These are phyloP conservation scores for Drosophila suboccidentalis DNA, from an alignment of 2,888 invertebrate genomes.

Conservation along the genomic window DNA sequence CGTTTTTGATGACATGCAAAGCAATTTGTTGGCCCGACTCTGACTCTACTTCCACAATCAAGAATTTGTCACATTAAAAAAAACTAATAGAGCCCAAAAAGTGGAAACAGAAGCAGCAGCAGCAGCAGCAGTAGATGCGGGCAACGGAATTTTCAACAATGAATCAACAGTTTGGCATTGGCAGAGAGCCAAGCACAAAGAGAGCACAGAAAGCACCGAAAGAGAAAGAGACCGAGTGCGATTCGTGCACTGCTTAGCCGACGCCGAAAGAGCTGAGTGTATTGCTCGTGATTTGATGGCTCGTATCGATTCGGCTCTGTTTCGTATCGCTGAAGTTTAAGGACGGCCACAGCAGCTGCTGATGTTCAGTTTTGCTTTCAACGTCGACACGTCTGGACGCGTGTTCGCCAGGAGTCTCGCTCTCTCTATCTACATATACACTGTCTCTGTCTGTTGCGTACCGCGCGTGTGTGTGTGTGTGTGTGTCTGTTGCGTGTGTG, in stretches of 20 bases:
- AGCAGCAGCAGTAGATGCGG: constrained; percentile 8
- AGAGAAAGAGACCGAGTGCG: constrained; percentile 20
- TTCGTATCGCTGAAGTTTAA: constrained; percentile 59
- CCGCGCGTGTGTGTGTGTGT: constrained; percentile 10
- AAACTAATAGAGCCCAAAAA: constrained; percentile 17
- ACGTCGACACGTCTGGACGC: constrained; percentile 60
- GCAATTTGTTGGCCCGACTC: constrained; percentile 50
- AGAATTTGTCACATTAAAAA: constrained; percentile 54
- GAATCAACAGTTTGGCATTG: constrained; percentile 77
- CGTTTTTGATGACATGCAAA: constrained; percentile 50
- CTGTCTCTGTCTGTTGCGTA: constrained; percentile 1
- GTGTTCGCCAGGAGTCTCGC: constrained; percentile 23
- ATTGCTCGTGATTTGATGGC: constrained; percentile 12
- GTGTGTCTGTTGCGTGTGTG: constrained; percentile 21
- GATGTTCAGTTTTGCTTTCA: constrained; percentile 63
- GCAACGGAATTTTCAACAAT: constrained; percentile 21
- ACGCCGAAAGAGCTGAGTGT: constrained; percentile 41
- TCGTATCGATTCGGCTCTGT: constrained; percentile 22
- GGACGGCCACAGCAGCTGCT: constrained; percentile 59
- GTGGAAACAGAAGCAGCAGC: constrained; percentile 1
- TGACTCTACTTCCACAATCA: constrained; percentile 16
- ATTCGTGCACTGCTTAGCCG: constrained; percentile 67
- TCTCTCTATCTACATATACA: background rate
- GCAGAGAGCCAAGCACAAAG: constrained; percentile 28
- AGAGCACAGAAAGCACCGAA: background rate